phyloP scores from a whole-genome alignment of 1,140 invertebrate species.

The Magallana angulata region DNA sequence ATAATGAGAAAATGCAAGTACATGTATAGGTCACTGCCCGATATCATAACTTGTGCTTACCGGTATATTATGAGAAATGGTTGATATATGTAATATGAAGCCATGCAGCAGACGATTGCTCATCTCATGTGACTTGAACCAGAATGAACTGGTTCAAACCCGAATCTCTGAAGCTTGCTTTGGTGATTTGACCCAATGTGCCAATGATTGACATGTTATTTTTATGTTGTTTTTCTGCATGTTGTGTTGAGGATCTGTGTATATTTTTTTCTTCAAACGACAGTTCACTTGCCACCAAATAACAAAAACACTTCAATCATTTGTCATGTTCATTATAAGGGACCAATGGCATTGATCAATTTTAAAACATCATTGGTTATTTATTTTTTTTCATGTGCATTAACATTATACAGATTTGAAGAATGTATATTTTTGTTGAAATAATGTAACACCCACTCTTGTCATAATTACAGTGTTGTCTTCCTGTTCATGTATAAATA shows the following conservation, averaged over 20 bases:
- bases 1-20: too few species aligned
- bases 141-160: too few species aligned
- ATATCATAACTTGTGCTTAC: too few species aligned
- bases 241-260: not conserved
- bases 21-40: too few species aligned
- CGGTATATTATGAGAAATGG: too few species aligned
- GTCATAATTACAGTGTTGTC: not conserved
- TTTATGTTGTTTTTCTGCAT: constrained; percentile 17
- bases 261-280: not conserved
- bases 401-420: not conserved
- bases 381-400: constrained; percentile 1
- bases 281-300: too few species aligned
- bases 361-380: not conserved
- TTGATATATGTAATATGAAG: too few species aligned
- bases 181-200: not conserved
- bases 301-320: not conserved
- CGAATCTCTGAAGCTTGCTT: not conserved
- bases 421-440: not conserved
- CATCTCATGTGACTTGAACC: too few species aligned
- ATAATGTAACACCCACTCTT: not conserved
- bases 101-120: too few species aligned
- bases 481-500: not conserved
- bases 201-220: constrained; percentile 1
- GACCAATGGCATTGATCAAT: not conserved
- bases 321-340: not conserved